Evolutionary conservation across 2,113 vertebrate genomes (phyloP).

Genomic region (Brachypodius melanocephalos): DNA sequence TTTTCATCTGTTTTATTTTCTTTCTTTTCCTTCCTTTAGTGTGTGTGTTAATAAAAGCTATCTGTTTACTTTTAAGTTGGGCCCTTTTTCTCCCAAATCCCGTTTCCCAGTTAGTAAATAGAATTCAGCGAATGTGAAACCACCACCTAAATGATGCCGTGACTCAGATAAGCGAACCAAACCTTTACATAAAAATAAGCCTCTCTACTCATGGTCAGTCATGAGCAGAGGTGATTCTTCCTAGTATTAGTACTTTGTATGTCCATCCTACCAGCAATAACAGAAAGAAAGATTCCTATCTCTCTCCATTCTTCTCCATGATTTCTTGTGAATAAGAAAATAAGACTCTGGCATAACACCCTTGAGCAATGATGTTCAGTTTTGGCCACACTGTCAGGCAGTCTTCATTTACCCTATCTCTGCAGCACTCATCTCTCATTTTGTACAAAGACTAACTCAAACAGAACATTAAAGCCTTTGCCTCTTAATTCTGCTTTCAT

Average conservation of each 20-base stretch:
- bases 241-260: neutral
- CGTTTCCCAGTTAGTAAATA: too few species aligned
- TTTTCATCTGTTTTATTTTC: too few species aligned
- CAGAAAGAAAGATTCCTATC: neutral
- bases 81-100: too few species aligned
- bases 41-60: too few species aligned
- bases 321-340: neutral
- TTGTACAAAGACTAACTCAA: neutral
- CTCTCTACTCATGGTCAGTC: too few species aligned
- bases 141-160: too few species aligned
- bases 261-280: neutral
- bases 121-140: too few species aligned
- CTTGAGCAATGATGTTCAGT: neutral
- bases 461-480: neutral
- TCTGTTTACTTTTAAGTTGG: too few species aligned
- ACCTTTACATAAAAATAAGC: neutral
- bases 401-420: neutral
- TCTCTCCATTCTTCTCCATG: neutral
- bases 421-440: neutral
- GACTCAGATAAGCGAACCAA: too few species aligned
- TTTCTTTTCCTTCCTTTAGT: too few species aligned
- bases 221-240: neutral
- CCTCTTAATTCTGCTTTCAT: neutral
- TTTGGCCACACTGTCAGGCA: neutral
- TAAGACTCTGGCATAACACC: neutral